Evolutionary conservation across 2,113 vertebrate genomes (phyloP), one percentile per base, ranked within the genome.

Genomic region (Larimichthys polyactis): DNA sequence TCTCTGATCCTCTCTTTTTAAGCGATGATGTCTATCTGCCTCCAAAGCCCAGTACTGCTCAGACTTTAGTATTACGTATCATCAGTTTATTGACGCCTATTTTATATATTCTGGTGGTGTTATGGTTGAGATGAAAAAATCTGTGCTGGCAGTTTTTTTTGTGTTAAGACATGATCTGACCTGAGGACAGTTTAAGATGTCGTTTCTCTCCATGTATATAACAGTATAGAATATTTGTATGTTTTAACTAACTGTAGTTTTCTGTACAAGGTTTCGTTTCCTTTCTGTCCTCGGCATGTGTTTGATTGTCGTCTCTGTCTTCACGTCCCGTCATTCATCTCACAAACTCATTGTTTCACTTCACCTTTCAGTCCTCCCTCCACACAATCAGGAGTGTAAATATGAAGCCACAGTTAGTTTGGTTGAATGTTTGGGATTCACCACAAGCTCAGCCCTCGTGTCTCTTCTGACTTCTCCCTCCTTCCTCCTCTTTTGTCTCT

Each of bases 401-500:
- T 62, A 1, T 17, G 9, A 32, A 57, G 29, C 44, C 46, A 11
- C 5, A 16, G 4, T 24, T 46, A 58, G 22, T 46, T 46, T n/a
- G 54, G 71, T 46, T 70, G 32, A 16, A 73, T 55, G 20, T 75
- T 63, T 79, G 36, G 7, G 68, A 11, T 76, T 29, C 29, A 22
- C n/a, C 15, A 9, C 29, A 67, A 68, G 19, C 1, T 17, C 65
- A 55, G 46, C 57, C 59, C 32, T 70, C 57, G 2, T 52, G 17
- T 84, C 14, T 88, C 60, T 67, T 79, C 66, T 88, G 73, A 82
- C 69, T 32, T 84, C 76, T 66, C 58, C 46, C 59, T 49, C 72
- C 69, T 44, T 67, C 66, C 65, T 75, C 70, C 84, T 44, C 59
- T 49, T 78, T 60, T 74, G 63, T 75, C 32, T 81, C 58, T 68